Evolutionary conservation across 2,113 vertebrate genomes (phyloP).

Genomic region (Centropristis striata): DNA sequence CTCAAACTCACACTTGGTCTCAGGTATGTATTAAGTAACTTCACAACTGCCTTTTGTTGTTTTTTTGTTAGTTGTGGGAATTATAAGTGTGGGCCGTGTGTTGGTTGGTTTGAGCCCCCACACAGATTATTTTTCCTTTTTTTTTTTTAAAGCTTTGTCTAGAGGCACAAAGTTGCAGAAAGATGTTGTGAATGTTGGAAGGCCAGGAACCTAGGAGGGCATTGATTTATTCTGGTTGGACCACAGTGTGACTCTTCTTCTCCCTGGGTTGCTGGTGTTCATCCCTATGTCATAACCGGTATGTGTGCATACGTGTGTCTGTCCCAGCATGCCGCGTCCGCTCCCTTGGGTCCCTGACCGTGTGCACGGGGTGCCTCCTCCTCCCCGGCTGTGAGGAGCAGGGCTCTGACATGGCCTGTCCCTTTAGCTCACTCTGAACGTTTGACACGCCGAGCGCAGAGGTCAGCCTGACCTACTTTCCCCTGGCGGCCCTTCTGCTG

Average conservation of each 20-base stretch:
- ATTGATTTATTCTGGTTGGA: slow-evolving; percentile 45
- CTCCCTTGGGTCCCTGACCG: slow-evolving; percentile 65
- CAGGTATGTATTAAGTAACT: slow-evolving; percentile 52
- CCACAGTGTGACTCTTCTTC: slow-evolving; percentile 43
- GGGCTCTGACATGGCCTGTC: slow-evolving; percentile 82
- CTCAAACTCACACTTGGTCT: slow-evolving; percentile 27
- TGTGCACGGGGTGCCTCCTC: slow-evolving; percentile 62
- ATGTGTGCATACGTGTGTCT: slow-evolving; percentile 58
- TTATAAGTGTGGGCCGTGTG: slow-evolving; percentile 26
- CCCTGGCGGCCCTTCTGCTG: slow-evolving; percentile 76
- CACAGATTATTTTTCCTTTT: slow-evolving; percentile 16
- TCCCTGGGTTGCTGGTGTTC: slow-evolving; percentile 49
- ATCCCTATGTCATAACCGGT: slow-evolving; percentile 65
- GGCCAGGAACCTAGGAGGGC: slow-evolving; percentile 30
- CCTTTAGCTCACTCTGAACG: slow-evolving; percentile 80
- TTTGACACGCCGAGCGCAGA: slow-evolving; percentile 75
- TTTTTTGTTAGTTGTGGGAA: slow-evolving; percentile 46
- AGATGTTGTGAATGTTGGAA: slow-evolving; percentile 56
- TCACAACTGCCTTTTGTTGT: slow-evolving; percentile 26
- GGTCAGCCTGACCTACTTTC: slow-evolving; percentile 84
- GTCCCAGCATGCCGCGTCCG: slow-evolving; percentile 53
- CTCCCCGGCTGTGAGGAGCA: slow-evolving; percentile 78
- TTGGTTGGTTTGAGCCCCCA: slow-evolving; percentile 37
- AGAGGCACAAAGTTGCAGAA: slow-evolving; percentile 34
- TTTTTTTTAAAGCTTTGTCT: slow-evolving; percentile 19